Evolutionary conservation across 2,888 invertebrate species (phyloP).

Genomic region (Cordilura impudica): DNA sequence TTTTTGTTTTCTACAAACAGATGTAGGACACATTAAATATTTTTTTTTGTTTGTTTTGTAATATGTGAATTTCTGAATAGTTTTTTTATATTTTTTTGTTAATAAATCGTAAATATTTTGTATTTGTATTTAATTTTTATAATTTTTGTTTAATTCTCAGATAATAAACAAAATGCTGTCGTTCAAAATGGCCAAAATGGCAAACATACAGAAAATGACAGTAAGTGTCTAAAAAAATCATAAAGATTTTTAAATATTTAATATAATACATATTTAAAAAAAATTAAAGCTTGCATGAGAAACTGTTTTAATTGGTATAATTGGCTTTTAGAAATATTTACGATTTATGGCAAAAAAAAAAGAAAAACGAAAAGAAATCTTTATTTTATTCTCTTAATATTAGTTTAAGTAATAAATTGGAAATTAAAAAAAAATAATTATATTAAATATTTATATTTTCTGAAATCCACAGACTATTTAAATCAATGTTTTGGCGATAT

Average conservation of each 20-base stretch:
- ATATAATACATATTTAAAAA: conserved; percentile 17
- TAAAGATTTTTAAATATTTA: not conserved
- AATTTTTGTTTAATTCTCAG: conserved; percentile 70
- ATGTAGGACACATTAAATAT: not conserved
- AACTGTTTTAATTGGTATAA: not conserved
- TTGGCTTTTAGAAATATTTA: conserved; percentile 24
- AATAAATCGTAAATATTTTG: conserved; percentile 69
- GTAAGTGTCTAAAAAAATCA: conserved; percentile 70
- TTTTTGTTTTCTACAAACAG: conserved; percentile 8
- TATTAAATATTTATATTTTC: too few relatives aligned
- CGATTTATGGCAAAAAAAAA: conserved; percentile 19
- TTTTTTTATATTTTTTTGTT: conserved; percentile 19
- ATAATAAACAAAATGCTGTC: conserved; percentile 76
- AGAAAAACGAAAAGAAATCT: not conserved
- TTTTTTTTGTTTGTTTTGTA: not conserved
- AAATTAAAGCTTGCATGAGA: conserved; percentile 41
- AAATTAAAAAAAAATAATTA: too few relatives aligned
- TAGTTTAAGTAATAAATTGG: too few relatives aligned
- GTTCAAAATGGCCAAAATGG: conserved; percentile 76
- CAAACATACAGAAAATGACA: conserved; percentile 74
- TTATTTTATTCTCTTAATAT: too few relatives aligned
- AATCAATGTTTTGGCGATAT: too few relatives aligned
- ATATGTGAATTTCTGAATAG: not conserved
- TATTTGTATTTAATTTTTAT: not conserved
- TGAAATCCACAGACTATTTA: too few relatives aligned